Percentiles rank a stretch among this genome's conserved stretches.
These are phyloP conservation scores for Drosophila pseudoananassae DNA, from an alignment of 1,140 invertebrate genomes.

Conservation along the genomic window DNA sequence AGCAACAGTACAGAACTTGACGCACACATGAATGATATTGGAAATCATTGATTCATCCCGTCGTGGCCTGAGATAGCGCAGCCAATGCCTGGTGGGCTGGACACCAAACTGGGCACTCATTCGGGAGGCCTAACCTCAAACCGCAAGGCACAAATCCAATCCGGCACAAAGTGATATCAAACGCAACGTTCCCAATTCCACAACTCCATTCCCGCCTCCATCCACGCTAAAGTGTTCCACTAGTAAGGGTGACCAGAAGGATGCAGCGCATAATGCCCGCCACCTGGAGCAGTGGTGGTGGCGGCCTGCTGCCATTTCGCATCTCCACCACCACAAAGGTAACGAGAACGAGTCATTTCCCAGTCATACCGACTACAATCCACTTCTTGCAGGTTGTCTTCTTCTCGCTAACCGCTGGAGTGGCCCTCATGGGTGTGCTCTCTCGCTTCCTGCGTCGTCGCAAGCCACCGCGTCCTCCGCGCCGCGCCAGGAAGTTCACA, in stretches of 20 bases:
- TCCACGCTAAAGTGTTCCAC: constrained; percentile 4
- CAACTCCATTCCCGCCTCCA: neutral
- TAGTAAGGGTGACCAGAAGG: constrained; percentile 2
- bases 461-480: constrained; percentile 85
- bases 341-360: neutral
- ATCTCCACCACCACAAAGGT: constrained; percentile 76
- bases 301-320: constrained; percentile 56
- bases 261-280: constrained; percentile 65
- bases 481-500: constrained; percentile 85
- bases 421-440: constrained; percentile 86
- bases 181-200: constrained; percentile 5
- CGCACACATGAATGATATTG: constrained; percentile 4
- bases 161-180: constrained; percentile 2
- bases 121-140: constrained; percentile 56
- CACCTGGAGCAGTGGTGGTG: constrained; percentile 37
- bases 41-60: constrained; percentile 2
- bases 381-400: constrained; percentile 81
- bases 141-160: constrained; percentile 21
- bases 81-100: neutral
- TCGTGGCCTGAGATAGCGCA: neutral
- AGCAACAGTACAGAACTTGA: constrained; percentile 23
- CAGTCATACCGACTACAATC: neutral
- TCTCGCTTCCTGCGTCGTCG: constrained; percentile 87
- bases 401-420: constrained; percentile 85
- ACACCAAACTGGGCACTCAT: neutral